Conservation (phyloP, 2,113 vertebrate genomes). For the Cepphus grylle region DNA sequence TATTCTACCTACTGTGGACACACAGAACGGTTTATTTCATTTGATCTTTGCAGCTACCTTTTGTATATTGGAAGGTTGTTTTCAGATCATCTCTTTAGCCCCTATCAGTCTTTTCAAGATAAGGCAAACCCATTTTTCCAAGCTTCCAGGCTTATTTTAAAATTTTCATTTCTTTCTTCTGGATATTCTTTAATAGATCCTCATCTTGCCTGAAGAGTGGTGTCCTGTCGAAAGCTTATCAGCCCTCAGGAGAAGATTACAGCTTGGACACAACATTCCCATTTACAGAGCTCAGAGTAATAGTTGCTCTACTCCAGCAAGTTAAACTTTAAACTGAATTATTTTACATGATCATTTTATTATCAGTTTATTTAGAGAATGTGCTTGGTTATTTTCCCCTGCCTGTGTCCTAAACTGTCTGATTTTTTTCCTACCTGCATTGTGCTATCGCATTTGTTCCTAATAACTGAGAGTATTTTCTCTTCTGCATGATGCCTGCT, state of each 20-base stretch:
- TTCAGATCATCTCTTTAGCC: slow-evolving; percentile 36
- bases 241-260: slow-evolving; percentile 23
- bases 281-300: slow-evolving; percentile 24
- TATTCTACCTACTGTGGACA: background rate
- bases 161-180: slow-evolving; percentile 41
- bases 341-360: slow-evolving; percentile 1
- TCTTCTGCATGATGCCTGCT: background rate
- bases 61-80: background rate
- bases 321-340: background rate
- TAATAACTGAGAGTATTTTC: background rate
- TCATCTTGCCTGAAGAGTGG: slow-evolving; percentile 43
- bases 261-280: slow-evolving; percentile 31
- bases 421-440: background rate
- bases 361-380: background rate
- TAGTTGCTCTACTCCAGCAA: background rate
- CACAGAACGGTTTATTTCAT: background rate
- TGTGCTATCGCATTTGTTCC: background rate
- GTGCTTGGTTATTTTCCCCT: background rate
- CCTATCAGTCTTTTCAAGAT: slow-evolving; percentile 29
- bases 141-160: slow-evolving; percentile 33
- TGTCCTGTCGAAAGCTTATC: slow-evolving; percentile 23
- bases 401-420: background rate
- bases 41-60: background rate
- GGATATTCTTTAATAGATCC: slow-evolving; percentile 35
- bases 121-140: slow-evolving; percentile 40